Percentiles rank a stretch among this genome's conserved stretches.
Evolutionary conservation across 2,888 invertebrate genomes (phyloP).

Genomic region (Strigamia maritima): DNA sequence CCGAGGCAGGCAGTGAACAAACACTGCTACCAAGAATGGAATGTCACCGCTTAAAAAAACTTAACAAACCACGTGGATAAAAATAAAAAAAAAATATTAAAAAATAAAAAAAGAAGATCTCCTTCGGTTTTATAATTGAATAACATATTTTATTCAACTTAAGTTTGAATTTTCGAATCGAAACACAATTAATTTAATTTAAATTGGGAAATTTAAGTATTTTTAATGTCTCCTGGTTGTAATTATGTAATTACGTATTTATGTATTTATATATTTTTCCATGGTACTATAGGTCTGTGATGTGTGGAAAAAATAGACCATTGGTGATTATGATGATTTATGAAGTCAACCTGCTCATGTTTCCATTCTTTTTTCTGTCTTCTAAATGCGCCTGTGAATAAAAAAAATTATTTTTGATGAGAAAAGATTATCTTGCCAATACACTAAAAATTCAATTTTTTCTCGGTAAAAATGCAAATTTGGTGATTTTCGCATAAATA

Average conservation of each 20-base stretch:
- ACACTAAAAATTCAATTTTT: too few species aligned
- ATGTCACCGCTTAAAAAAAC: constrained; percentile 27
- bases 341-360: constrained; percentile 51
- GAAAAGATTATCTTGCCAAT: too few species aligned
- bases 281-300: too few species aligned
- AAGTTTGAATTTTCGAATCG: neutral
- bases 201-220: neutral
- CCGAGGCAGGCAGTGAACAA: constrained; percentile 5
- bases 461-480: too few species aligned
- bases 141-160: neutral
- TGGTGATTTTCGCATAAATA: too few species aligned
- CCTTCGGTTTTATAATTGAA: neutral
- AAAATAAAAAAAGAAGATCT: neutral
- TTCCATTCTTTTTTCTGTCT: constrained; percentile 61
- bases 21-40: neutral
- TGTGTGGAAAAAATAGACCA: neutral
- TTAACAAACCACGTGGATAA: constrained; percentile 11
- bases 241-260: too few species aligned
- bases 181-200: neutral
- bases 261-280: neutral
- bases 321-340: neutral
- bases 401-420: too few species aligned
- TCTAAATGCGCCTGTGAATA: constrained; percentile 67
- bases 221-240: too few species aligned
- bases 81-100: neutral